Conservation (phyloP, 1,140 invertebrate genomes). For the Diorhabda elongata region DNA sequence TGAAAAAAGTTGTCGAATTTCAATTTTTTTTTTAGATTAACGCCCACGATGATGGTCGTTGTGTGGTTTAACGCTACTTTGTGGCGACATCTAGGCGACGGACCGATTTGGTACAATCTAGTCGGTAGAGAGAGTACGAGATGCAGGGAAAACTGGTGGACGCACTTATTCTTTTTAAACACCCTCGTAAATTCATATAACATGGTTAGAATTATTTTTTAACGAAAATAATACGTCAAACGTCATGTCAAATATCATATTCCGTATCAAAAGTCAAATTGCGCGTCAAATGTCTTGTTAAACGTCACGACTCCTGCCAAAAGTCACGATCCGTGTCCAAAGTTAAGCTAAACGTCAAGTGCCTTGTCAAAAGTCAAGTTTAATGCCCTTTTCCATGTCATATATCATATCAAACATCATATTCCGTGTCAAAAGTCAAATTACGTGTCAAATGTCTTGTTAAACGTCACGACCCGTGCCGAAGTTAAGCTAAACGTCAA, state of each 20-base stretch:
- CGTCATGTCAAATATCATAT: background rate
- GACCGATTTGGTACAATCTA: slow-evolving; percentile 36
- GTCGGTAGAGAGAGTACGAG: slow-evolving; percentile 30
- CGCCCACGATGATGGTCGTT: slow-evolving; percentile 27
- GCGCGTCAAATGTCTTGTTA: too few species aligned
- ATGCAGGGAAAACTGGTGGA: slow-evolving; percentile 46
- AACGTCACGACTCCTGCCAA: too few species aligned
- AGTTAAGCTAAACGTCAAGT: too few species aligned
- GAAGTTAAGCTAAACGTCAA: too few species aligned
- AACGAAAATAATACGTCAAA: background rate
- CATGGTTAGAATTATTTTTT: slow-evolving; percentile 37
- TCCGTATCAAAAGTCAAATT: background rate
- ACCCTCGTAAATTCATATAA: slow-evolving; percentile 50
- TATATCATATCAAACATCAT: too few species aligned
- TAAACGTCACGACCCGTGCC: too few species aligned
- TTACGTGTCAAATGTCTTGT: too few species aligned
- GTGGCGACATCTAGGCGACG: slow-evolving; percentile 29
- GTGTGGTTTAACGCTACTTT: slow-evolving; percentile 32
- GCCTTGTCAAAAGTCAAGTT: too few species aligned
- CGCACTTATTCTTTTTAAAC: slow-evolving; percentile 56
- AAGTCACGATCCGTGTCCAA: too few species aligned
- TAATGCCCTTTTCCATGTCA: too few species aligned
- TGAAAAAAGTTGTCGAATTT: background rate
- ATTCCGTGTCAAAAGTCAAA: too few species aligned
- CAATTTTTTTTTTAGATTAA: slow-evolving; percentile 30